Percentiles rank a stretch among this genome's conserved stretches.
These are phyloP conservation scores for Amiota communis DNA, from an alignment of 2,888 invertebrate species.

Conservation along the genomic window DNA sequence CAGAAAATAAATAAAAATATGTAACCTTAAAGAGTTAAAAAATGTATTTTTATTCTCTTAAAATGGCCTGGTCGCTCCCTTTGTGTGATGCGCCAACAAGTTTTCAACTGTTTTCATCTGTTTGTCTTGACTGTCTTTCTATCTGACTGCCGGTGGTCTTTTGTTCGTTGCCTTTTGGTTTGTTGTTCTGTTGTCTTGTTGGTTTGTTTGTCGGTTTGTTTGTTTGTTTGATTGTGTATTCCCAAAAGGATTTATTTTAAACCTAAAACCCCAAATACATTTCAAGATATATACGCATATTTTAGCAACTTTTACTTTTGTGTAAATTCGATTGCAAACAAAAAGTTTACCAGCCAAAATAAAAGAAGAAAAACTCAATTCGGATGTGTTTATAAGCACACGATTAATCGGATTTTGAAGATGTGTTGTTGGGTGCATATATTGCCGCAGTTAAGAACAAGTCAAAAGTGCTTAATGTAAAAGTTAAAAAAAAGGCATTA, in stretches of 20 bases:
- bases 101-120: no score
- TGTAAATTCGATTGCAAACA: neutral
- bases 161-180: neutral
- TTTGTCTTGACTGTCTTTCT: no score
- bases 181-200: neutral
- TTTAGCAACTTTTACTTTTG: neutral
- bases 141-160: neutral
- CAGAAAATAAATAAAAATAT: no score
- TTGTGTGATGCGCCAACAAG: no score
- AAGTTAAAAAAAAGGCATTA: slow-evolving; percentile 42
- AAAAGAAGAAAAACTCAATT: neutral
- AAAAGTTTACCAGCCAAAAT: neutral
- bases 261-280: slow-evolving; percentile 15
- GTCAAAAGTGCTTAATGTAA: slow-evolving; percentile 51
- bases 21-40: neutral
- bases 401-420: slow-evolving; percentile 7
- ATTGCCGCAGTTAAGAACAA: slow-evolving; percentile 45
- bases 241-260: slow-evolving; percentile 52
- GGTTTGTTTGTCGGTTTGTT: neutral
- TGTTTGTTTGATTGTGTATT: slow-evolving; percentile 25
- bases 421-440: slow-evolving; percentile 34
- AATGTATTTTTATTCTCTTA: neutral
- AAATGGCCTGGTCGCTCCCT: no score
- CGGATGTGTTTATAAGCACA: neutral
- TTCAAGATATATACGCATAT: slow-evolving; percentile 18